Conservation (phyloP, 2,797 vertebrate genomes). For the Xiphophorus birchmanni region DNA sequence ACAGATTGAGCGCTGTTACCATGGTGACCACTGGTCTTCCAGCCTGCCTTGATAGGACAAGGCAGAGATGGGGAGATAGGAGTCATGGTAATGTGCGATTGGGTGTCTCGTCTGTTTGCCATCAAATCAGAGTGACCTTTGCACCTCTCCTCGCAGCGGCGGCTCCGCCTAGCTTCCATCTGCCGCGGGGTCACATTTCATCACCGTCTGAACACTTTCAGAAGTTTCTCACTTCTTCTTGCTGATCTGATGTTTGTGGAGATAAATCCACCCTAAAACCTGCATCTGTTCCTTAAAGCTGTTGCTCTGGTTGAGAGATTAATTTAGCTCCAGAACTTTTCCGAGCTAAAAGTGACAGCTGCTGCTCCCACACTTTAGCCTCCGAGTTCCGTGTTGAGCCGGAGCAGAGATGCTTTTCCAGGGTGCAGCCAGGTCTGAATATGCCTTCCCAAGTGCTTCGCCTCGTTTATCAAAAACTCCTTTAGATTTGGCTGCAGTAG, state of each 20-base stretch:
- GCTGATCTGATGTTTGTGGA: background rate
- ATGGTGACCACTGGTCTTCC: conserved; percentile 75
- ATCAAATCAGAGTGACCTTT: conserved; percentile 66
- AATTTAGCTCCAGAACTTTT: conserved; percentile 33
- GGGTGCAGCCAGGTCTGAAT: background rate
- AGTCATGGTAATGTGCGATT: conserved; percentile 52
- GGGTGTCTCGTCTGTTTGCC: conserved; percentile 63
- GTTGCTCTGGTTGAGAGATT: conserved; percentile 30
- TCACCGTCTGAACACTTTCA: conserved; percentile 60
- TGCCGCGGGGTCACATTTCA: conserved; percentile 66
- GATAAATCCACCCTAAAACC: background rate
- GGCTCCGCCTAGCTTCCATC: conserved; percentile 52
- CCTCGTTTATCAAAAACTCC: background rate
- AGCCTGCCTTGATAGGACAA: conserved; percentile 59
- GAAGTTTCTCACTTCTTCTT: conserved; percentile 28
- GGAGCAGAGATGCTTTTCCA: background rate
- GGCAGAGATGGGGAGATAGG: conserved; percentile 54
- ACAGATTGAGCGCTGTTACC: conserved; percentile 70
- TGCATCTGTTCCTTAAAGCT: conserved; percentile 10
- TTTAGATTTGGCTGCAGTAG: background rate
- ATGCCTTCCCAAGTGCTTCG: background rate
- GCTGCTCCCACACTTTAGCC: conserved; percentile 9
- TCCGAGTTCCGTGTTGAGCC: conserved; percentile 20
- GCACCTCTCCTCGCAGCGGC: conserved; percentile 13
- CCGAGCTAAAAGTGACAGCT: conserved; percentile 50